Conservation (phyloP, 2,888 invertebrate genomes). For the Ormia ochracea region DNA sequence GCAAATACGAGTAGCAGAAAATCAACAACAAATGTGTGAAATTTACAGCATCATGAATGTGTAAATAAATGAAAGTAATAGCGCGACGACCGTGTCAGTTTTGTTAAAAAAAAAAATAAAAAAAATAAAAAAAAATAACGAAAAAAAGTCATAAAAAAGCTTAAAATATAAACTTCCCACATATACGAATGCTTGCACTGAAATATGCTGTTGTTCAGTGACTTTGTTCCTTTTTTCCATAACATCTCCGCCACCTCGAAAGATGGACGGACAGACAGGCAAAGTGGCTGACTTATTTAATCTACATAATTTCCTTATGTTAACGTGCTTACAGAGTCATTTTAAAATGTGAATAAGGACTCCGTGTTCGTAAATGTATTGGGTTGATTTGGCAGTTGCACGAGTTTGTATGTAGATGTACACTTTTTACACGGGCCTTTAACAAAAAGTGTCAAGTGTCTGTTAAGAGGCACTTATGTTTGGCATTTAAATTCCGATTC, state of each 20-base stretch:
- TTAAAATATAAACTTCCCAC: constrained; percentile 23
- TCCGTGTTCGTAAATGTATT: constrained; percentile 52
- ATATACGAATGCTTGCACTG: background rate
- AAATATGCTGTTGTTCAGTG: constrained; percentile 45
- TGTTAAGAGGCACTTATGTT: constrained; percentile 67
- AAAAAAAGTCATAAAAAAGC: constrained; percentile 12
- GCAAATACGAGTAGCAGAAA: constrained; percentile 35
- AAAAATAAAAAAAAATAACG: constrained; percentile 7
- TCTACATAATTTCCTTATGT: constrained; percentile 68
- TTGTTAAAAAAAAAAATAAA: constrained; percentile 22
- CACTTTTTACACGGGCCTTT: constrained; percentile 60
- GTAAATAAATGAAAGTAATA: constrained; percentile 47
- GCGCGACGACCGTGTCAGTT: constrained; percentile 54
- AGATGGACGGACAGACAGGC: constrained; percentile 19
- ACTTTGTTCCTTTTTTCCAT: background rate
- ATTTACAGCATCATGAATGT: constrained; percentile 59
- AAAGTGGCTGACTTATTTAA: constrained; percentile 67
- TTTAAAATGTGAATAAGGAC: constrained; percentile 55
- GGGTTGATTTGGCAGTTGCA: constrained; percentile 19
- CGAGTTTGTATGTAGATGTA: background rate
- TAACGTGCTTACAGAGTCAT: constrained; percentile 26
- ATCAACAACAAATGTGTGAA: constrained; percentile 51
- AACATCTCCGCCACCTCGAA: constrained; percentile 29
- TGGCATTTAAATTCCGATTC: constrained; percentile 63
- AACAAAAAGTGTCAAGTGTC: constrained; percentile 68